Percentiles rank a stretch among this genome's conserved stretches.
These are phyloP conservation scores for Halcyon senegalensis DNA, from an alignment of 2,113 vertebrate species.

Conservation along the genomic window DNA sequence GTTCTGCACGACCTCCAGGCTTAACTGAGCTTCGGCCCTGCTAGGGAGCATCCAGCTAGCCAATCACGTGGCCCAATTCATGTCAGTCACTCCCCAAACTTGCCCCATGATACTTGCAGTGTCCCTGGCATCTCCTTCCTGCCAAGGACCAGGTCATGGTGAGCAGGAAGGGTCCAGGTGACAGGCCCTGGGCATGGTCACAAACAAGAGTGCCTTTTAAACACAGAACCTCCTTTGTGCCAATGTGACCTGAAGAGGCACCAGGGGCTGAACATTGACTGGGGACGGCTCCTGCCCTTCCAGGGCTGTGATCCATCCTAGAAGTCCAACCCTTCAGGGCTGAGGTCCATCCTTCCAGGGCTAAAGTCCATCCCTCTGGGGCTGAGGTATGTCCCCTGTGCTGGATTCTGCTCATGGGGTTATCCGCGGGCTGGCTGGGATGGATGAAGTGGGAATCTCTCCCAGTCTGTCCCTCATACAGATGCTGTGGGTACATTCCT, in stretches of 20 bases:
- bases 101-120: neutral
- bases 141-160: neutral
- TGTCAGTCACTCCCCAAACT: neutral
- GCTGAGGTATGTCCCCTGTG: neutral
- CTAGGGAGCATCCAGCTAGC: neutral
- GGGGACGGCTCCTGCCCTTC: too few species aligned
- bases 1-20: neutral
- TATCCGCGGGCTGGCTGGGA: too few species aligned
- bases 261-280: accelerated
- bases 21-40: neutral
- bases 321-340: too few species aligned
- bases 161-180: neutral
- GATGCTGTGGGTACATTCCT: neutral
- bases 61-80: too few species aligned
- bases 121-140: too few species aligned
- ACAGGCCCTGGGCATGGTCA: neutral
- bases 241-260: neutral
- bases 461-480: neutral
- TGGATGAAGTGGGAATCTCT: neutral
- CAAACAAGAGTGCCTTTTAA: neutral
- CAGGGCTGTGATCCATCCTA: neutral
- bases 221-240: too few species aligned
- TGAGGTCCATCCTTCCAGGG: neutral
- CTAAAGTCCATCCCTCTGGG: neutral
- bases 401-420: neutral